Conservation (phyloP, 2,113 vertebrate species). For the Coptodon rendalli region DNA sequence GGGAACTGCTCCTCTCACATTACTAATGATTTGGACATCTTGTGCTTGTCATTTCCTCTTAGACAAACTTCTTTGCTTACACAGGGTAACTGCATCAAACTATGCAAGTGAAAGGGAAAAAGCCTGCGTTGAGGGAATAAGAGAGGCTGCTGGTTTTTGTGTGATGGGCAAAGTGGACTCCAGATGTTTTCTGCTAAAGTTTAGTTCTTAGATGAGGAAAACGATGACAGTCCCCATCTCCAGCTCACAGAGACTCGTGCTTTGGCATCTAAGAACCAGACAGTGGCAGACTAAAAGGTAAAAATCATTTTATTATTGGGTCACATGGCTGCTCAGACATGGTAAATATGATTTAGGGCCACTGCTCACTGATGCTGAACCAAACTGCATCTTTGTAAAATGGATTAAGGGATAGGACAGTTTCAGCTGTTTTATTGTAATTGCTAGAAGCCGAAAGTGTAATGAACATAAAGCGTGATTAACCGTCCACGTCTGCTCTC, state of each 20-base stretch:
- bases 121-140: not conserved
- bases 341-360: not conserved
- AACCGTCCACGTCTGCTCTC: not conserved
- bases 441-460: rapidly evolving
- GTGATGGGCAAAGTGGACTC: slow-evolving; percentile 20
- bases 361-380: not conserved
- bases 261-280: not conserved
- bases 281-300: not conserved
- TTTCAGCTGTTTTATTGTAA: not conserved
- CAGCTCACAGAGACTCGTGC: not conserved
- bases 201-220: slow-evolving; percentile 30
- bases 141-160: slow-evolving; percentile 14
- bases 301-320: not conserved
- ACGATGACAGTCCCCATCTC: slow-evolving; percentile 20
- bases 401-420: rapidly evolving
- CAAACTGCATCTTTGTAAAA: not conserved
- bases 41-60: slow-evolving; percentile 63
- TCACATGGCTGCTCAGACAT: not conserved
- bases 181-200: slow-evolving; percentile 54
- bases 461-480: not conserved
- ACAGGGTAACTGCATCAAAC: slow-evolving; percentile 37
- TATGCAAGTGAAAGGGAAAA: slow-evolving; percentile 12
- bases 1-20: slow-evolving; percentile 59
- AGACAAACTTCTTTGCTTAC: slow-evolving; percentile 43
- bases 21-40: slow-evolving; percentile 68